These are phyloP conservation scores for Notolepis coatsorum DNA, from an alignment of 2,797 vertebrate genomes.

Conservation along the genomic window DNA sequence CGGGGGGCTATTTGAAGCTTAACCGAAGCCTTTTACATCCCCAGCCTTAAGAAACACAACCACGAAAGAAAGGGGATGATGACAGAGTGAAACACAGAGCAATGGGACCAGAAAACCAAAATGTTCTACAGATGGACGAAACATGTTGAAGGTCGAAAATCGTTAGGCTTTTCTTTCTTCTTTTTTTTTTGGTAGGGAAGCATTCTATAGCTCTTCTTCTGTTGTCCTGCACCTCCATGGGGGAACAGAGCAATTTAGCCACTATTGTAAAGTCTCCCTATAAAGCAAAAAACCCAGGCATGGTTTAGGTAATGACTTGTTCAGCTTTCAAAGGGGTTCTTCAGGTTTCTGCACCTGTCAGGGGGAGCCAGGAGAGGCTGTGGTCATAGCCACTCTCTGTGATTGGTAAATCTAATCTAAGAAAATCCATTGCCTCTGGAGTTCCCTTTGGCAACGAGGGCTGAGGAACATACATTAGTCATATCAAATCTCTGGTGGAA, in stretches of 20 bases:
- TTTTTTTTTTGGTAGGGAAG: no score
- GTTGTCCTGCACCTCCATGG: not conserved
- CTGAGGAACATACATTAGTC: constrained; percentile 23
- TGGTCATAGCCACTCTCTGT: constrained; percentile 57
- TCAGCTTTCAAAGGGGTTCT: constrained; percentile 59
- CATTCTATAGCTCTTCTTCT: no score
- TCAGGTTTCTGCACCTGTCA: constrained; percentile 72
- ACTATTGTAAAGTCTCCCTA: constrained; percentile 20
- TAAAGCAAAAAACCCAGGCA: constrained; percentile 63
- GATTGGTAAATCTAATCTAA: constrained; percentile 72
- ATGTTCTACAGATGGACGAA: constrained; percentile 60
- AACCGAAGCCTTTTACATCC: constrained; percentile 73
- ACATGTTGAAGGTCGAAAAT: constrained; percentile 70
- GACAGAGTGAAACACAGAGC: constrained; percentile 66
- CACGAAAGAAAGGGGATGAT: constrained; percentile 62
- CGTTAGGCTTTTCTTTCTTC: no score
- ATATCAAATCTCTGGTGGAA: constrained; percentile 44
- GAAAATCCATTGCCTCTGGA: constrained; percentile 54
- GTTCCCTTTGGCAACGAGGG: constrained; percentile 24
- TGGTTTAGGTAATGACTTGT: constrained; percentile 53
- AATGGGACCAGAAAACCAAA: constrained; percentile 66
- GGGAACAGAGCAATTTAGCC: constrained; percentile 9
- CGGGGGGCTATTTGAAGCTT: constrained; percentile 68
- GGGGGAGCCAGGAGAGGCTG: constrained; percentile 26
- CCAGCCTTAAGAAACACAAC: constrained; percentile 67